phyloP scores from a whole-genome alignment of 2,888 invertebrate species.

The Calameuta idolon region DNA sequence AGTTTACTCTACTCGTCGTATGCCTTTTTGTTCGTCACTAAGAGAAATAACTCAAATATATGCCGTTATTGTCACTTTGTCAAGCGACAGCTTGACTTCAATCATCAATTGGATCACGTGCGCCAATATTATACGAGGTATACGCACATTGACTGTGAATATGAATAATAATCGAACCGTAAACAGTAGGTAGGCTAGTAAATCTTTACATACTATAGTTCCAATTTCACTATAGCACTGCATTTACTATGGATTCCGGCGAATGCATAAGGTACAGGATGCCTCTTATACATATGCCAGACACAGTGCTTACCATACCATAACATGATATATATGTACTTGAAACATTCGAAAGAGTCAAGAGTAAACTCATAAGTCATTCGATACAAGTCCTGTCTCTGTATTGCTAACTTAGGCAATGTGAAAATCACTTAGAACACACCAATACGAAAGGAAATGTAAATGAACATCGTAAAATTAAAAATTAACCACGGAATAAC shows the following conservation, averaged over 20 bases:
- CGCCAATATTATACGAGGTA: background rate
- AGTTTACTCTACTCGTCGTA: background rate
- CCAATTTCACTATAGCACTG: background rate
- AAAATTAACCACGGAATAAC: background rate
- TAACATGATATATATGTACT: background rate
- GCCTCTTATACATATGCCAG: background rate
- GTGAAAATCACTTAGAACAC: background rate
- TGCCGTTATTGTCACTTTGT: background rate
- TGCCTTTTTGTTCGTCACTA: background rate
- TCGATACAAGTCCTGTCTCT: background rate
- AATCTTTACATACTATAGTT: background rate
- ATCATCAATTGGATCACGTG: background rate
- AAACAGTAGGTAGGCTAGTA: background rate
- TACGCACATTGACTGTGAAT: background rate
- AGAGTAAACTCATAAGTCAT: background rate
- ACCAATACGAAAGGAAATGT: background rate
- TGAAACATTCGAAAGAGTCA: background rate
- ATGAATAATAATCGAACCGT: background rate
- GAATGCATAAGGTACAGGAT: background rate
- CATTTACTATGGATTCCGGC: background rate
- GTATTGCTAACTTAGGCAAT: background rate
- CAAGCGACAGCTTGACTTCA: background rate
- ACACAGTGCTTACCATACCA: background rate
- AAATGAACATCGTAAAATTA: background rate
- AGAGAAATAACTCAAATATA: background rate